Evolutionary conservation across 2,888 invertebrate species (phyloP), one percentile per base, ranked within the genome.

Genomic region (Dermolepida albohirtum): DNA sequence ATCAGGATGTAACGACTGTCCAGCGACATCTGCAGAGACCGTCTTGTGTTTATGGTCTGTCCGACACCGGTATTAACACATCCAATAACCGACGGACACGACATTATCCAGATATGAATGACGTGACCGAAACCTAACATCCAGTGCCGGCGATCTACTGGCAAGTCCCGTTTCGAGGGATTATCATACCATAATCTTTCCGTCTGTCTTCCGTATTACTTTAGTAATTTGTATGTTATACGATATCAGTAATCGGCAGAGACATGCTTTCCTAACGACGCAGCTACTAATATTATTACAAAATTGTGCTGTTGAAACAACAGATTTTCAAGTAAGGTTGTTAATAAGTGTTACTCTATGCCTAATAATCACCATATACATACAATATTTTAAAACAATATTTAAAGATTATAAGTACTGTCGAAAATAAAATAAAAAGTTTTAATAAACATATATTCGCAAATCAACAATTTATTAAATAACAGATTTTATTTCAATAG

Each of bases 71-170:
- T 81, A 83, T 83, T 83, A 83, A 83, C 83, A 83, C 83, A 82
- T 83, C 83, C 82, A 81, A 82, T 82, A 81, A 80, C 81, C 74
- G 78, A 76, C 77, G 79, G 80, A 81, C 82, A 80, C 80, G 82
- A 81, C 82, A 81, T 82, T 82, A 82, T 76, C 80, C 79, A 80
- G 82, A 82, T 83, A 83, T 82, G 83, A 82, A 83, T 83, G 83
- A 83, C 83, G 83, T 83, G 83, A 83, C 82, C 79, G 77, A 68
- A 64, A 57, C 68, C 68, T 44, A 50, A 41, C 51, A 64, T 64
- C 44, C 64, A 34, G 16, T 8, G 59, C 29, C 29, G 29, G 44
- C 59, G 59, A 59, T 59, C 59, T 59, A 44, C 54, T 54, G 41
- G 59, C 59, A 27, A 44, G 8, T 14, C 59, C 44, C 27, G 59